Conservation (phyloP, 2,113 vertebrate species). For the Todiramphus saurophagus region DNA sequence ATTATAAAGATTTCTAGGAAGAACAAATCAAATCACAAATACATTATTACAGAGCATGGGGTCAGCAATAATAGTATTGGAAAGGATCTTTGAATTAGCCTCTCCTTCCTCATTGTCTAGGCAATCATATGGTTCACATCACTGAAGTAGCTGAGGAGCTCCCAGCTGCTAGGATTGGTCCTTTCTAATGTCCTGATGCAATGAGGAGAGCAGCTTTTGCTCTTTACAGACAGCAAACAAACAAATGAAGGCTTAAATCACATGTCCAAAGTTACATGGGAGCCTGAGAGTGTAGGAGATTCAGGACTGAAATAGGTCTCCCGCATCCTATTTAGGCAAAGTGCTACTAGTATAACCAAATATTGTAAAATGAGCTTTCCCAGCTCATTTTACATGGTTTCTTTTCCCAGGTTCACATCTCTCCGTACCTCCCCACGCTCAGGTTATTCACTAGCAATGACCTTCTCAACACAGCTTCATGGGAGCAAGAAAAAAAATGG, state of each 20-base stretch:
- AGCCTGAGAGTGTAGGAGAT: not conserved
- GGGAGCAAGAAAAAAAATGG: too few relatives aligned
- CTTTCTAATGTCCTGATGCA: not conserved
- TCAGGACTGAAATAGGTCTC: not conserved
- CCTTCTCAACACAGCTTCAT: not conserved
- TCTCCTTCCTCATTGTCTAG: not conserved
- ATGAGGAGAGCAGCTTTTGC: not conserved
- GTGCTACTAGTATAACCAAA: not conserved
- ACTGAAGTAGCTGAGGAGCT: not conserved
- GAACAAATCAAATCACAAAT: constrained; percentile 22
- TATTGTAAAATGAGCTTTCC: not conserved
- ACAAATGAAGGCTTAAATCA: not conserved
- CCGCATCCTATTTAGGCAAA: not conserved
- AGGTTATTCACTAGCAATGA: not conserved
- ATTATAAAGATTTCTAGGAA: constrained; percentile 2
- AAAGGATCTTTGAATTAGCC: not conserved
- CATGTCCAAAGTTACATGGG: not conserved
- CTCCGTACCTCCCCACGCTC: not conserved
- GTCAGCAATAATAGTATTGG: not conserved
- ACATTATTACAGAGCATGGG: not conserved
- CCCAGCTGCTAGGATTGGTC: not conserved
- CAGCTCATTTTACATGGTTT: not conserved
- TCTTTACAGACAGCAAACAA: not conserved
- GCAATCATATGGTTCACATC: not conserved
- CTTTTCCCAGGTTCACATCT: not conserved